These are phyloP conservation scores for Dicerorhinus sumatrensis DNA, from an alignment of 2,113 vertebrate species.

Conservation along the genomic window DNA sequence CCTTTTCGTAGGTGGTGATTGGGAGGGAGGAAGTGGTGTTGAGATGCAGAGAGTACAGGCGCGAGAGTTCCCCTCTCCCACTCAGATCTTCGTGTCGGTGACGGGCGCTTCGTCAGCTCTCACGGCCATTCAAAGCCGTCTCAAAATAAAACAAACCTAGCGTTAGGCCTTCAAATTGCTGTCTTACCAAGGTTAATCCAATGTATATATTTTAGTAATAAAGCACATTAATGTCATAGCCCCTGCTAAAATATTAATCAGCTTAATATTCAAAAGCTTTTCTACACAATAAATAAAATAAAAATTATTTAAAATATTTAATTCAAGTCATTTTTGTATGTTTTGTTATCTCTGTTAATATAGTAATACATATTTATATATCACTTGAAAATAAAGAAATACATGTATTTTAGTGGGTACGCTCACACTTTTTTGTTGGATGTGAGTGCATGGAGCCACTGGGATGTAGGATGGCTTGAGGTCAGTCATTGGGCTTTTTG, in stretches of 20 bases:
- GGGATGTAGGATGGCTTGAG: background rate
- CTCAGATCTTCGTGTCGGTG: rapidly evolving
- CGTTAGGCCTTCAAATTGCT: background rate
- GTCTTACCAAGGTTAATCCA: background rate
- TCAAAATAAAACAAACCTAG: background rate
- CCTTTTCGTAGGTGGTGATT: background rate
- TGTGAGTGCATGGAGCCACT: background rate
- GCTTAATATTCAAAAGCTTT: conserved; percentile 44
- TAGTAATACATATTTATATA: background rate
- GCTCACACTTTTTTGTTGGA: background rate
- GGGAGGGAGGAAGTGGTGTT: background rate
- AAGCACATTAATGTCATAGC: background rate
- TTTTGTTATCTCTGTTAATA: conserved; percentile 32
- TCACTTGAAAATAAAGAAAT: background rate
- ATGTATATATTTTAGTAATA: background rate
- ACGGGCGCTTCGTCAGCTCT: background rate
- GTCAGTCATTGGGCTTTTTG: background rate
- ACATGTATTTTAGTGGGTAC: background rate
- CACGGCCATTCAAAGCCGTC: background rate
- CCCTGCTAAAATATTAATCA: background rate
- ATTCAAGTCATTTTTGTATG: background rate
- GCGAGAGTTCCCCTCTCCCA: background rate
- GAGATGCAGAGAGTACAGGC: background rate
- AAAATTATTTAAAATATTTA: conserved; percentile 25
- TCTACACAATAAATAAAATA: background rate